Percentiles rank a stretch among this genome's conserved stretches.
phyloP scores from a whole-genome alignment of 2,888 invertebrate species.

The Opisthograptis luteolata region DNA sequence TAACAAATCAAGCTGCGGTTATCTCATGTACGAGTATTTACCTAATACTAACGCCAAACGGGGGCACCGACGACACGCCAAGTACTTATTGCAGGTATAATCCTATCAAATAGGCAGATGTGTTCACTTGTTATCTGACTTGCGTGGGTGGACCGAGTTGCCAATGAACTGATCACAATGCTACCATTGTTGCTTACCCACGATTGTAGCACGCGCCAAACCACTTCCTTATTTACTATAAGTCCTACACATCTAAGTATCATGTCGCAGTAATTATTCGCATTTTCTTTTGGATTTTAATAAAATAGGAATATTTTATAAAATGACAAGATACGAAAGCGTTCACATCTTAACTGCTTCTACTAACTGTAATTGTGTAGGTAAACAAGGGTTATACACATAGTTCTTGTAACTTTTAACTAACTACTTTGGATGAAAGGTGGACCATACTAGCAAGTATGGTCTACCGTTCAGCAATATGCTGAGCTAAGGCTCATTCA shows the following conservation, averaged over 20 bases:
- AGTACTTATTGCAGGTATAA: slow-evolving; percentile 39
- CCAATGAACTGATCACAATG: slow-evolving; percentile 76
- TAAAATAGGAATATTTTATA: neutral
- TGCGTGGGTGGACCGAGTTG: slow-evolving; percentile 77
- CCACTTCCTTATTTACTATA: slow-evolving; percentile 75
- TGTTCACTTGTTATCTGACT: slow-evolving; percentile 75
- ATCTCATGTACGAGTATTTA: slow-evolving; percentile 11
- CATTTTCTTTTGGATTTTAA: neutral
- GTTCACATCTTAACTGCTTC: neutral
- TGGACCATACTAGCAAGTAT: no score
- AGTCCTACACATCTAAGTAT: slow-evolving; percentile 45
- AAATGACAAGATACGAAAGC: neutral
- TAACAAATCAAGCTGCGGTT: neutral
- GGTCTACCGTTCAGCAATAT: no score
- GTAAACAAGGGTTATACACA: slow-evolving; percentile 40
- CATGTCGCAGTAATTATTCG: slow-evolving; percentile 3
- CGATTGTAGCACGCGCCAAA: slow-evolving; percentile 61
- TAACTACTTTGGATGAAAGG: no score
- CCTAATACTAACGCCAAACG: slow-evolving; percentile 15
- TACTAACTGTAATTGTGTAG: slow-evolving; percentile 22
- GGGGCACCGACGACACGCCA: slow-evolving; percentile 14
- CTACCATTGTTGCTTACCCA: slow-evolving; percentile 73
- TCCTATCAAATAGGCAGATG: slow-evolving; percentile 75
- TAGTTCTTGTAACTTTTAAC: no score
- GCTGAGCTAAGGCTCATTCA: no score